A percentile compares a stretch with the other conserved stretches of the same genome.
These are phyloP conservation scores for Lagodon rhomboides DNA, from an alignment of 2,797 vertebrate genomes.

Conservation along the genomic window DNA sequence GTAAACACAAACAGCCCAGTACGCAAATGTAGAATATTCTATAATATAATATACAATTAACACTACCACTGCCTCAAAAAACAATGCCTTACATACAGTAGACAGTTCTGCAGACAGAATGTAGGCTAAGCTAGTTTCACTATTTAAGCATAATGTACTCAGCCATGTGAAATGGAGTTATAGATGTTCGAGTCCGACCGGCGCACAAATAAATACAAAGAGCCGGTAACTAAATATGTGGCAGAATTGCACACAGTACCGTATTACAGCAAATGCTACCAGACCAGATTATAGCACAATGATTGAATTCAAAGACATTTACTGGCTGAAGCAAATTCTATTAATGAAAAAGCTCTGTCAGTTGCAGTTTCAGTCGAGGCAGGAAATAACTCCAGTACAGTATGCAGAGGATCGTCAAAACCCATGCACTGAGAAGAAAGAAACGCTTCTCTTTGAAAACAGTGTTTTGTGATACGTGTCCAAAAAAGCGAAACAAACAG, in stretches of 20 bases:
- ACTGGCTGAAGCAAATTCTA: conserved; percentile 16
- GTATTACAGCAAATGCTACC: conserved; percentile 16
- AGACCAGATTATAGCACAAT: conserved; percentile 25
- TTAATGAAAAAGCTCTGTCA: conserved; percentile 28
- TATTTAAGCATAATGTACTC: not conserved
- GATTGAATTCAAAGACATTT: conserved; percentile 43
- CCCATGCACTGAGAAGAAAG: not conserved
- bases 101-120: not conserved
- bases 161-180: not conserved
- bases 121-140: not conserved
- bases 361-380: not conserved
- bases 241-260: conserved; percentile 5
- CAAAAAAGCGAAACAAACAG: conserved; percentile 7
- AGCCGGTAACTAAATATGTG: conserved; percentile 16
- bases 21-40: not conserved
- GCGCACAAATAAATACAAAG: not conserved
- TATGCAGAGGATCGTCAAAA: not conserved
- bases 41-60: too few species aligned
- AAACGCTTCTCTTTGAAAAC: conserved; percentile 2
- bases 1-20: not conserved
- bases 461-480: not conserved
- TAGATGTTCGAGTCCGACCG: not conserved
- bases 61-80: too few species aligned
- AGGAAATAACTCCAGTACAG: conserved; percentile 19
- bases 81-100: not conserved